Evolutionary conservation across 2,113 vertebrate species (phyloP).

Genomic region (Hippocampus guttulatus): DNA sequence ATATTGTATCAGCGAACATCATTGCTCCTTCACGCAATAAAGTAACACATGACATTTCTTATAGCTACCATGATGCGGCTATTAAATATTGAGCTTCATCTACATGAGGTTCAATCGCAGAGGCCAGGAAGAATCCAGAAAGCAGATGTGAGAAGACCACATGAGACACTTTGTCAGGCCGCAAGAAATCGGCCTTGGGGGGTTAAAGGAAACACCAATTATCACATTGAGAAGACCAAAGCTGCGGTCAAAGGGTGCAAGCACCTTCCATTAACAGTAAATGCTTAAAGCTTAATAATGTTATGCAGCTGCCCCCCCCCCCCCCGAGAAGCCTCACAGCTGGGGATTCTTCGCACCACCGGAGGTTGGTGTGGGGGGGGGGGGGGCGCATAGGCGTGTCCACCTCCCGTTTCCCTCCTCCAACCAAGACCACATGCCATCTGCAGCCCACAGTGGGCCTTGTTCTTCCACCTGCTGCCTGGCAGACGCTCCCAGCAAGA

Average conservation of each 20-base stretch:
- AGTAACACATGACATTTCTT: constrained; percentile 22
- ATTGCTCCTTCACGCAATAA: constrained; percentile 4
- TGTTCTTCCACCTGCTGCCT: constrained; percentile 49
- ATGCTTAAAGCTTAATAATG: constrained; percentile 40
- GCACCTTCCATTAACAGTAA: constrained; percentile 49
- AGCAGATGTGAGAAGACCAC: constrained; percentile 45
- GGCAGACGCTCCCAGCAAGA: constrained; percentile 33
- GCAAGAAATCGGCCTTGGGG: constrained; percentile 19
- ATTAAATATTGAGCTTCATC: constrained; percentile 8
- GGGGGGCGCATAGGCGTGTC: constrained; percentile 36
- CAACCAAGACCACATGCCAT: constrained; percentile 57
- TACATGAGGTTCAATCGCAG: not conserved
- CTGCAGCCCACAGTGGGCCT: constrained; percentile 54
- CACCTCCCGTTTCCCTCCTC: constrained; percentile 29
- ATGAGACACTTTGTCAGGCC: constrained; percentile 30
- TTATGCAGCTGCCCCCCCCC: constrained; percentile 43
- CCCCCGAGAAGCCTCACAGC: constrained; percentile 22
- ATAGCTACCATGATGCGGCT: constrained; percentile 16
- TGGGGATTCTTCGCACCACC: constrained; percentile 31
- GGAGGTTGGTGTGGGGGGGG: constrained; percentile 30
- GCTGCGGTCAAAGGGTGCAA: constrained; percentile 38
- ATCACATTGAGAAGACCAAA: constrained; percentile 38
- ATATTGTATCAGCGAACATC: constrained; percentile 22
- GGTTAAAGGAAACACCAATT: constrained; percentile 45
- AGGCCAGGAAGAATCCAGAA: constrained; percentile 1